Percentiles rank a stretch among this genome's conserved stretches.
phyloP scores from a whole-genome alignment of 2,888 invertebrate species.

The Oligia fasciuncula region DNA sequence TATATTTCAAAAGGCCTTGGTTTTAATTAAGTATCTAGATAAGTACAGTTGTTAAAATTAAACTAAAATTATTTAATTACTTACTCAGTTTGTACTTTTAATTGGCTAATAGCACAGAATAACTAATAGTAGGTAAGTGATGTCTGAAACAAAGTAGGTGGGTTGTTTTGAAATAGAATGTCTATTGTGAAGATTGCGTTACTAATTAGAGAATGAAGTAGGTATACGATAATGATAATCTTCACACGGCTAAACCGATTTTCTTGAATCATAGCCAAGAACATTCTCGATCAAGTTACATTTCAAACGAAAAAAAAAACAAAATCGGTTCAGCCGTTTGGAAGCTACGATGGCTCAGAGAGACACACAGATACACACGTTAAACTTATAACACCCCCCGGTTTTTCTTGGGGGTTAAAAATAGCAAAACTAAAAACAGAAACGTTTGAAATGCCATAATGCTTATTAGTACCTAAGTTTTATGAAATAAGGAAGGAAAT shows the following conservation, averaged over 20 bases:
- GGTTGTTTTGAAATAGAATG: constrained; percentile 23
- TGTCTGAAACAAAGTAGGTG: constrained; percentile 20
- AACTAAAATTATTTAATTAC: constrained; percentile 14
- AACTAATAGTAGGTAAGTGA: no score
- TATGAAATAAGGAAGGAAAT: background rate
- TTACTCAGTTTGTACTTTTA: constrained; percentile 1
- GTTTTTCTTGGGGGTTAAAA: background rate
- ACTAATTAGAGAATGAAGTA: constrained; percentile 9
- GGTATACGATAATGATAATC: background rate
- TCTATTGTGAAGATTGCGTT: constrained; percentile 3
- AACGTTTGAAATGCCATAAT: background rate
- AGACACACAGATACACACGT: no score
- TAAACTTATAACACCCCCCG: no score
- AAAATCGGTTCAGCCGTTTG: no score
- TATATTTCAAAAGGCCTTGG: background rate
- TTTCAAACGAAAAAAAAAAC: no score
- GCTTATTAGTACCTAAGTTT: background rate
- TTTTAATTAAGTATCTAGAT: constrained; percentile 10
- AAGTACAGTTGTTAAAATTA: constrained; percentile 1
- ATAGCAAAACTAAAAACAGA: constrained; percentile 1
- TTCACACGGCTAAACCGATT: no score
- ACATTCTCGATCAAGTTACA: no score
- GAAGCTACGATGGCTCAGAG: no score
- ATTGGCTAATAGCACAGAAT: constrained; percentile 3
- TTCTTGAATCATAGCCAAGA: no score